These are phyloP conservation scores for Garra rufa DNA, from an alignment of 2,113 vertebrate species.

Conservation along the genomic window DNA sequence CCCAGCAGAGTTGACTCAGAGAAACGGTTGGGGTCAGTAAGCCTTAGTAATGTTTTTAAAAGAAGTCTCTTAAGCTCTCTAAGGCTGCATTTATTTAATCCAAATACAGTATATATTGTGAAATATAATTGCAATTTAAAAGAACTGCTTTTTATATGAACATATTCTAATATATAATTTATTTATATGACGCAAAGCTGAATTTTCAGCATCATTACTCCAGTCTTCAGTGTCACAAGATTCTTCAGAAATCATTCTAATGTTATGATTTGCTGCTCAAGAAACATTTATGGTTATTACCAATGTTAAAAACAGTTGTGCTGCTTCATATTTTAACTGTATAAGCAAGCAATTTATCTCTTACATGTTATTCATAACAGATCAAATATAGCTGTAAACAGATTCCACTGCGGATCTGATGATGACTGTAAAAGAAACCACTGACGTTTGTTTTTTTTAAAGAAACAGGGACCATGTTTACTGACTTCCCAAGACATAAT, in stretches of 20 bases:
- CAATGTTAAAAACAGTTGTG: too few species aligned
- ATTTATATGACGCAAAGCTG: not conserved
- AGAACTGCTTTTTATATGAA: not conserved
- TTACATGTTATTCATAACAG: not conserved
- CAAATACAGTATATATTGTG: not conserved
- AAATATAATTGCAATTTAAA: not conserved
- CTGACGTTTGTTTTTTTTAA: not conserved
- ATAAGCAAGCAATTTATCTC: not conserved
- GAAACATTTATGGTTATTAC: too few species aligned
- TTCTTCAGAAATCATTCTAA: not conserved
- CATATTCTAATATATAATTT: not conserved
- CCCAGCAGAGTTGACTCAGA: too few species aligned
- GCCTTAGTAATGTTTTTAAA: not conserved
- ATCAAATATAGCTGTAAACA: not conserved
- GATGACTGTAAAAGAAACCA: not conserved
- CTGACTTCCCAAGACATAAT: conserved; percentile 35
- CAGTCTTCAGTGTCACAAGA: not conserved
- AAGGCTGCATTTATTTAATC: not conserved
- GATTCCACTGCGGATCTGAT: not conserved
- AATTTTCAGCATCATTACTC: not conserved
- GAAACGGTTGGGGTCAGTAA: too few species aligned
- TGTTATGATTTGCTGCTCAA: not conserved
- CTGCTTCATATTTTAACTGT: too few species aligned
- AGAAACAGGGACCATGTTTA: not conserved
- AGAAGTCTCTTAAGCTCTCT: not conserved